Percentiles rank a stretch among this genome's conserved stretches.
Conservation (phyloP, 2,113 vertebrate species). For the Ctenodactylus gundi region DNA sequence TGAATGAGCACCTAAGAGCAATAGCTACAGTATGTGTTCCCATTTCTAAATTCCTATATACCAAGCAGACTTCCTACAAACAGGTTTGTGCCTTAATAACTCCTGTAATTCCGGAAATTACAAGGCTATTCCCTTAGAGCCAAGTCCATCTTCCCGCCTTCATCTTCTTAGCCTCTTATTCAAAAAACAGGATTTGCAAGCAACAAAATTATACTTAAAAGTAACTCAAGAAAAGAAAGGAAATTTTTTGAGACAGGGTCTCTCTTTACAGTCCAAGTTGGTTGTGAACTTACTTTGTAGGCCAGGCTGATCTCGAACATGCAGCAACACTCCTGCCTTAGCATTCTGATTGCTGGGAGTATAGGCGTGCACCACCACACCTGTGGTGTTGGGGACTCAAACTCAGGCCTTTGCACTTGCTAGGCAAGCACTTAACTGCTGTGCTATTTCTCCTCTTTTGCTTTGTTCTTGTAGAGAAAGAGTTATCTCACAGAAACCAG, state of each 20-base stretch:
- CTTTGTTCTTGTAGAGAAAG: not conserved
- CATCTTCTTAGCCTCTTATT: not conserved
- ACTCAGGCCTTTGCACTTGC: too few species aligned
- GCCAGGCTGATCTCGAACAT: too few species aligned
- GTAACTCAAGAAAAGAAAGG: not conserved
- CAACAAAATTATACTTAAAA: not conserved
- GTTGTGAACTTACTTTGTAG: too few species aligned
- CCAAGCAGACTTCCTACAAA: not conserved
- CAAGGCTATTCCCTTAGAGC: not conserved
- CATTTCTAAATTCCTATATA: not conserved
- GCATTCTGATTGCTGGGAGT: too few species aligned
- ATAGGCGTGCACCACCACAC: too few species aligned
- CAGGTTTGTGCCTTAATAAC: not conserved
- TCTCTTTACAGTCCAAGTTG: too few species aligned
- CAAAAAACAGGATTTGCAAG: not conserved
- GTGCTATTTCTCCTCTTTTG: too few species aligned
- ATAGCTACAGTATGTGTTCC: not conserved
- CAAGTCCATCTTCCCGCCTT: not conserved
- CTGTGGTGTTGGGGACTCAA: too few species aligned
- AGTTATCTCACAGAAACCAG: not conserved
- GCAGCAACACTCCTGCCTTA: too few species aligned
- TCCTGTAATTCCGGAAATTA: not conserved
- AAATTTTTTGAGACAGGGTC: too few species aligned
- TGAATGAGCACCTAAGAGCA: not conserved
- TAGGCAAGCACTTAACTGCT: too few species aligned